Conservation (phyloP, 2,888 invertebrate genomes). For the Yponomeuta sedellus region DNA sequence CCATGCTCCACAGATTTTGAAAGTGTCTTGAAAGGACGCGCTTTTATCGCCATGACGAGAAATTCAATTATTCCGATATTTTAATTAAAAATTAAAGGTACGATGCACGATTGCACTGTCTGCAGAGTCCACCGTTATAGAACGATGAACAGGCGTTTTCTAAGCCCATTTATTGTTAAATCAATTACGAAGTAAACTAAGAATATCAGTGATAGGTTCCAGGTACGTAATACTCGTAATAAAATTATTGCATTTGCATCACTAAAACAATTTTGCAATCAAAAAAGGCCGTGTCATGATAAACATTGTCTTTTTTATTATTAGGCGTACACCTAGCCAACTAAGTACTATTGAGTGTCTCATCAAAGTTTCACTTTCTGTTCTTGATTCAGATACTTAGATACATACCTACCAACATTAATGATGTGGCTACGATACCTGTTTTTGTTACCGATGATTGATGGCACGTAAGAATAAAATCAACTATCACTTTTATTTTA, state of each 20-base stretch:
- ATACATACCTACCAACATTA: background rate
- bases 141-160: background rate
- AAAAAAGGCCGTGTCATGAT: background rate
- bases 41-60: background rate
- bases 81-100: background rate
- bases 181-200: no score
- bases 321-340: background rate
- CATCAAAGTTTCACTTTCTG: background rate
- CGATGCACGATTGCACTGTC: background rate
- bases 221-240: no score
- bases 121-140: background rate
- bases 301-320: background rate
- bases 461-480: background rate
- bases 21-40: background rate
- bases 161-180: background rate
- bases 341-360: background rate
- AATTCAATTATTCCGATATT: background rate
- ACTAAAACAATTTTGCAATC: no score
- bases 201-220: no score
- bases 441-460: background rate
- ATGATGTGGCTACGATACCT: background rate
- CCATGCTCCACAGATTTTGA: background rate
- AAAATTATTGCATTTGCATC: no score
- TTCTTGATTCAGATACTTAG: background rate
- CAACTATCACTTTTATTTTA: background rate